phyloP scores from a whole-genome alignment of 1,140 invertebrate species.

The Aleiodes sp. region DNA sequence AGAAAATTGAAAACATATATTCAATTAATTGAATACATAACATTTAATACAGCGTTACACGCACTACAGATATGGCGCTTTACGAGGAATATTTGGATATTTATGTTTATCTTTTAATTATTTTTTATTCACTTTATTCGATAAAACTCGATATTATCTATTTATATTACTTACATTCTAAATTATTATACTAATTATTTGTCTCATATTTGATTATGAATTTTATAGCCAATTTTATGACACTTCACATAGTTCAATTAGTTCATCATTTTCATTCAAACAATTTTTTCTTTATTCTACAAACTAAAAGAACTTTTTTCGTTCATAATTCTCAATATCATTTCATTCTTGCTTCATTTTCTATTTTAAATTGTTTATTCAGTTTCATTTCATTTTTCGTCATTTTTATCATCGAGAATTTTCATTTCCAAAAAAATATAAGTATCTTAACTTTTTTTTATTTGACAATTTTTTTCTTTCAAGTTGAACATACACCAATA shows the following conservation, averaged over 20 bases:
- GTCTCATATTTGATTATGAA: slow-evolving; percentile 55
- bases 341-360: too few relatives aligned
- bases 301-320: too few relatives aligned
- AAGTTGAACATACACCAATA: not conserved
- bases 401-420: slow-evolving; percentile 1
- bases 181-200: slow-evolving; percentile 63
- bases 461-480: slow-evolving; percentile 8
- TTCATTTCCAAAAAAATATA: slow-evolving; percentile 5
- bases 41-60: slow-evolving; percentile 41
- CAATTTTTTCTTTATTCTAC: too few relatives aligned
- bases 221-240: slow-evolving; percentile 1
- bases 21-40: slow-evolving; percentile 32
- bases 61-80: slow-evolving; percentile 52
- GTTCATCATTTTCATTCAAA: not conserved
- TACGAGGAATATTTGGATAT: slow-evolving; percentile 49
- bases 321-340: too few relatives aligned
- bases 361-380: too few relatives aligned
- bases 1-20: slow-evolving; percentile 45
- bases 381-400: too few relatives aligned
- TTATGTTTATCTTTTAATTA: slow-evolving; percentile 32
- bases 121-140: not conserved
- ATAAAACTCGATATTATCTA: slow-evolving; percentile 20
- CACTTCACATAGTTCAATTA: not conserved
- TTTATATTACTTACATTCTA: slow-evolving; percentile 46
- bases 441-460: slow-evolving; percentile 10